phyloP scores from a whole-genome alignment of 2,888 invertebrate genomes.

The Drosophila ezoana region DNA sequence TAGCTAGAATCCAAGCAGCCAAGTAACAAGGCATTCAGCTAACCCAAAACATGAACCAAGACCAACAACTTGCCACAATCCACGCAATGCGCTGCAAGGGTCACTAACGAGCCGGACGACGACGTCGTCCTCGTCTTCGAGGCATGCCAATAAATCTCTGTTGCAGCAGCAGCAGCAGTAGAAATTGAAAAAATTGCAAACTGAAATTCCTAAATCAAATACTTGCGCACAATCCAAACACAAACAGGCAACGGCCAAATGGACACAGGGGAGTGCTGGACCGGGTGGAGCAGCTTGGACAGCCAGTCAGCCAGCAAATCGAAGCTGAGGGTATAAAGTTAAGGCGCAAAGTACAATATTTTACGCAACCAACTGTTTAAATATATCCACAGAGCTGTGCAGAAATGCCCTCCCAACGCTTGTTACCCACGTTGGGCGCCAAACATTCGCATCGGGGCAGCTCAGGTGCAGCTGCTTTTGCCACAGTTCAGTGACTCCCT shows the following conservation, averaged over 20 bases:
- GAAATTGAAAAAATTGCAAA: conserved; percentile 60
- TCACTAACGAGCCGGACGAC: conserved; percentile 63
- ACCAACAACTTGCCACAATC: conserved; percentile 31
- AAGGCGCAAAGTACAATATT: conserved; percentile 64
- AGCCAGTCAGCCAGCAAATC: conserved; percentile 60
- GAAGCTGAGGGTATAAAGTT: conserved; percentile 45
- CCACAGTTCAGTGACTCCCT: conserved; percentile 32
- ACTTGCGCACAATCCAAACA: conserved; percentile 64
- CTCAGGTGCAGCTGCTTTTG: conserved; percentile 31
- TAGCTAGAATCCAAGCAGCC: conserved; percentile 18
- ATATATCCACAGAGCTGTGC: conserved; percentile 31
- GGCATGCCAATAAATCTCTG: conserved; percentile 76
- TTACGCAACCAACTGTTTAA: conserved; percentile 50
- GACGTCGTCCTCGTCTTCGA: conserved; percentile 4
- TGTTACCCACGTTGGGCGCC: conserved; percentile 5
- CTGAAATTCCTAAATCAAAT: conserved; percentile 80
- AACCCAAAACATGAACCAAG: conserved; percentile 19
- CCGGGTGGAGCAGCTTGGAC: background rate
- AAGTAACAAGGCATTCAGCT: conserved; percentile 7
- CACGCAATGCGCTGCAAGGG: conserved; percentile 40
- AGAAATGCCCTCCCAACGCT: background rate
- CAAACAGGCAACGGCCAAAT: conserved; percentile 31
- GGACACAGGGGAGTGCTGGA: background rate
- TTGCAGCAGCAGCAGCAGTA: conserved; percentile 34
- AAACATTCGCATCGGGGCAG: background rate